Conservation (phyloP, 2,113 vertebrate species). For the Gadus macrocephalus region DNA sequence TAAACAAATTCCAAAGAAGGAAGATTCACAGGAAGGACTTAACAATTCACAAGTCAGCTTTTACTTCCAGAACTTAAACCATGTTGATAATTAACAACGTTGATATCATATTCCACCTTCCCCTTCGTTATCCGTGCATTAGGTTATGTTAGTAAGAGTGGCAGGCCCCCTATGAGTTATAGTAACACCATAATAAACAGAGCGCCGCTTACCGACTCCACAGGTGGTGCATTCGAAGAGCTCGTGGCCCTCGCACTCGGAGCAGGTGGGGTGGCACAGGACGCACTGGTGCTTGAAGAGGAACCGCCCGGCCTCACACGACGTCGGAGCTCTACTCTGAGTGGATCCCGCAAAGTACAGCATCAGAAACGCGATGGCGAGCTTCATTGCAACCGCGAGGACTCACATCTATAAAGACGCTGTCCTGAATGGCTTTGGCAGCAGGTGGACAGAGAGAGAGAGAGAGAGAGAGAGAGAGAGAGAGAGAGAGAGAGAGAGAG, state of each 20-base stretch:
- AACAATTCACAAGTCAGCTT: no score
- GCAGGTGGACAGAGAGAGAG: not conserved
- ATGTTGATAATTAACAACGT: no score
- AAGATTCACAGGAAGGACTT: no score
- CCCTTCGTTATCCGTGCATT: no score
- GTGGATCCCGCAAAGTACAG: not conserved
- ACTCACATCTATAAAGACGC: no score
- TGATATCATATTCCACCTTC: no score
- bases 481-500: conserved; percentile 12
- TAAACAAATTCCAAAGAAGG: no score
- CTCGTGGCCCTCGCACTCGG: conserved; percentile 69
- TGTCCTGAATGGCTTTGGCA: not conserved
- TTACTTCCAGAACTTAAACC: no score
- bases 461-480: not conserved
- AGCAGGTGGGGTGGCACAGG: conserved; percentile 71
- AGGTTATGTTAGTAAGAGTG: no score
- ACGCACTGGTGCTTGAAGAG: conserved; percentile 68
- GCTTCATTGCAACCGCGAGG: no score
- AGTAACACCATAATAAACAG: no score
- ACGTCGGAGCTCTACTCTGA: not conserved
- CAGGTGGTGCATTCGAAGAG: conserved; percentile 72
- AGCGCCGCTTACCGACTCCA: conserved; percentile 63
- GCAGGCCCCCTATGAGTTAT: no score
- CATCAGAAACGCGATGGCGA: not conserved
- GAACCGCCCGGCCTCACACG: conserved; percentile 53